Conservation (phyloP, 2,888 invertebrate genomes). For the Amorpha juglandis region DNA sequence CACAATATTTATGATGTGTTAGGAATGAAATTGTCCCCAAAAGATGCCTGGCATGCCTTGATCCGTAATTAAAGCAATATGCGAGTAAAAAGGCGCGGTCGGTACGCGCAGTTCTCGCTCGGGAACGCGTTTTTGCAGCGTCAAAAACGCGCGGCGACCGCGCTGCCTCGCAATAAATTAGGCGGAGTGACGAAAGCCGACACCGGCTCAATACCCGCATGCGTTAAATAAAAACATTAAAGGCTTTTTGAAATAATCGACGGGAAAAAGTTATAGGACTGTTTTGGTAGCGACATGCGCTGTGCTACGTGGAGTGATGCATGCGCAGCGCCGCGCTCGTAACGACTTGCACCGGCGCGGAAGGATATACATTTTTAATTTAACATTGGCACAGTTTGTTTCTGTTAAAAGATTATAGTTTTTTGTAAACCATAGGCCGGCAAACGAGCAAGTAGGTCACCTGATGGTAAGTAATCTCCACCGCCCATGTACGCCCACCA, state of each 20-base stretch:
- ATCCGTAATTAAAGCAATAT: constrained; percentile 76
- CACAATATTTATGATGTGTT: constrained; percentile 23
- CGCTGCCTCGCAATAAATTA: constrained; percentile 78
- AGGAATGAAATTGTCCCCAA: constrained; percentile 29
- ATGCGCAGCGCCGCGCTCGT: constrained; percentile 38
- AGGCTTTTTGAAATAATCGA: constrained; percentile 77
- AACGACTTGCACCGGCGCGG: constrained; percentile 46
- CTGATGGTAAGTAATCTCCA: no score
- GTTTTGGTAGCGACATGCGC: constrained; percentile 73
- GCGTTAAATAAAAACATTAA: constrained; percentile 84
- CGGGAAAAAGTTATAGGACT: constrained; percentile 75
- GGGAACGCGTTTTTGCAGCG: constrained; percentile 69
- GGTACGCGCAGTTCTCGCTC: constrained; percentile 59
- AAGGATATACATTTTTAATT: constrained; percentile 45
- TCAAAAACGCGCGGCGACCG: constrained; percentile 71
- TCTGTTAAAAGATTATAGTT: background rate
- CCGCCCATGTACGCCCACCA: no score
- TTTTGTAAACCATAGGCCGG: background rate
- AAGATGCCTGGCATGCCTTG: constrained; percentile 45
- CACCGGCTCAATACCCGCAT: constrained; percentile 75
- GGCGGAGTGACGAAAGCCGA: constrained; percentile 75
- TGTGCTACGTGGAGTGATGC: constrained; percentile 55
- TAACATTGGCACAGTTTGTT: background rate
- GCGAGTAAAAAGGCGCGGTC: constrained; percentile 69
- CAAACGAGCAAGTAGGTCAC: no score